Evolutionary conservation across 2,113 vertebrate species (phyloP).

Genomic region (Chaetodon trifascialis): DNA sequence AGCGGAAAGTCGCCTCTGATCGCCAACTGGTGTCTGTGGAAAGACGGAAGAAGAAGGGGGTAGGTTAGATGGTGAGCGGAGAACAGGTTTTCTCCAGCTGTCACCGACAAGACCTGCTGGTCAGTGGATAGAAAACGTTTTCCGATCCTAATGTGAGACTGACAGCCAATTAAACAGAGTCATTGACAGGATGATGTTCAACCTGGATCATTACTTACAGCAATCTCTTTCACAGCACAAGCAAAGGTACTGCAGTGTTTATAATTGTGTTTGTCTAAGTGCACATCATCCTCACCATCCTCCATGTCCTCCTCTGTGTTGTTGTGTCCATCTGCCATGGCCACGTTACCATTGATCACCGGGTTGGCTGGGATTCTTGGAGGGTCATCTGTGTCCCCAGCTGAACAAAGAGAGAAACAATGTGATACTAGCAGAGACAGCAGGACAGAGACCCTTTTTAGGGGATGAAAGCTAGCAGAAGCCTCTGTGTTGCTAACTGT

Average conservation of each 20-base stretch:
- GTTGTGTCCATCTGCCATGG: conserved; percentile 97
- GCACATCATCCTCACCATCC: conserved; percentile 89
- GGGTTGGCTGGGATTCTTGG: conserved; percentile 98
- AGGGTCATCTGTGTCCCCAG: conserved; percentile 98
- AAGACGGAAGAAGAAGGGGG: not conserved
- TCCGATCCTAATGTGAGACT: not conserved
- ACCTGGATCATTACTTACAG: not conserved
- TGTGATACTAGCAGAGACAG: not conserved
- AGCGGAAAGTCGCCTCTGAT: conserved; percentile 98
- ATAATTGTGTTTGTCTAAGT: not conserved
- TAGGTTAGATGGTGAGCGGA: not conserved
- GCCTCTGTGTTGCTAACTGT: not conserved
- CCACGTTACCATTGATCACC: conserved; percentile 98
- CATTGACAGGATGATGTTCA: not conserved
- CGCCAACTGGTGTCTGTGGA: conserved; percentile 96
- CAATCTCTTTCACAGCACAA: not conserved
- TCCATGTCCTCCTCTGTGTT: conserved; percentile 99
- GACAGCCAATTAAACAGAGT: not conserved
- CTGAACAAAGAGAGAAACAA: conserved; percentile 74
- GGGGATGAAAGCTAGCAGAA: not conserved
- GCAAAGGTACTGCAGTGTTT: not conserved
- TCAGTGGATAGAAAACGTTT: not conserved
- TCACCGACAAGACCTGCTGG: not conserved
- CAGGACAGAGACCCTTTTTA: not conserved
- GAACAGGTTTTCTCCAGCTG: not conserved